Evolutionary conservation across 2,797 vertebrate genomes (phyloP).

Genomic region (Atherinosoma microstoma): DNA sequence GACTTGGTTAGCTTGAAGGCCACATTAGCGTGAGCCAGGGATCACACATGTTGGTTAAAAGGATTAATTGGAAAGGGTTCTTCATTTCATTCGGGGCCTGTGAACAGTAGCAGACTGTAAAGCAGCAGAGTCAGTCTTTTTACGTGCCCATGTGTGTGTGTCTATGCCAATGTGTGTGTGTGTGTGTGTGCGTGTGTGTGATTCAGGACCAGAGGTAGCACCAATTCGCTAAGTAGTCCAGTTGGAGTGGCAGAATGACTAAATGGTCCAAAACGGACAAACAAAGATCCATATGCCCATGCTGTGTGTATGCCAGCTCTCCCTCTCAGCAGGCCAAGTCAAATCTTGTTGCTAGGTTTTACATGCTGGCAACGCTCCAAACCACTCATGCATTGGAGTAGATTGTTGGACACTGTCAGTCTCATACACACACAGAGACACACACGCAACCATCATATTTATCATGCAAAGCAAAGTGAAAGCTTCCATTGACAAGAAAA

Average conservation of each 20-base stretch:
- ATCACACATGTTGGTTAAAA: constrained; percentile 80
- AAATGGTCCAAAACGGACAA: constrained; percentile 82
- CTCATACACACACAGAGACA: constrained; percentile 31
- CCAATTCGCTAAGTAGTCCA: constrained; percentile 81
- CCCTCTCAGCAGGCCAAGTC: constrained; percentile 66
- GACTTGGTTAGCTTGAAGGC: constrained; percentile 50
- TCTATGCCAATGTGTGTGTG: constrained; percentile 6
- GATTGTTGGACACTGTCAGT: constrained; percentile 71
- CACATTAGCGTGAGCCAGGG: constrained; percentile 58
- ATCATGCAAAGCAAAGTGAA: constrained; percentile 76
- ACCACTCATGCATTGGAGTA: constrained; percentile 79
- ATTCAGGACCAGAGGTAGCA: constrained; percentile 70
- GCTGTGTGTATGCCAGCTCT: constrained; percentile 73
- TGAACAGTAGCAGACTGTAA: constrained; percentile 76
- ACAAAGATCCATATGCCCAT: constrained; percentile 84
- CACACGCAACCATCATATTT: constrained; percentile 69
- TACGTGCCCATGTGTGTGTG: constrained; percentile 42
- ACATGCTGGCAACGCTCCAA: constrained; percentile 78
- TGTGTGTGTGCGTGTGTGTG: constrained; percentile 21
- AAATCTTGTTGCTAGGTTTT: constrained; percentile 84
- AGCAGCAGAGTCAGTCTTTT: constrained; percentile 70
- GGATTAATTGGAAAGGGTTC: constrained; percentile 79
- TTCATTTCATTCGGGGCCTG: constrained; percentile 73
- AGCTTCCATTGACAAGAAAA: constrained; percentile 68
- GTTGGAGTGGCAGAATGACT: constrained; percentile 81